These are phyloP conservation scores for Agonopterix heracliana DNA, from an alignment of 2,888 invertebrate species.

Conservation along the genomic window DNA sequence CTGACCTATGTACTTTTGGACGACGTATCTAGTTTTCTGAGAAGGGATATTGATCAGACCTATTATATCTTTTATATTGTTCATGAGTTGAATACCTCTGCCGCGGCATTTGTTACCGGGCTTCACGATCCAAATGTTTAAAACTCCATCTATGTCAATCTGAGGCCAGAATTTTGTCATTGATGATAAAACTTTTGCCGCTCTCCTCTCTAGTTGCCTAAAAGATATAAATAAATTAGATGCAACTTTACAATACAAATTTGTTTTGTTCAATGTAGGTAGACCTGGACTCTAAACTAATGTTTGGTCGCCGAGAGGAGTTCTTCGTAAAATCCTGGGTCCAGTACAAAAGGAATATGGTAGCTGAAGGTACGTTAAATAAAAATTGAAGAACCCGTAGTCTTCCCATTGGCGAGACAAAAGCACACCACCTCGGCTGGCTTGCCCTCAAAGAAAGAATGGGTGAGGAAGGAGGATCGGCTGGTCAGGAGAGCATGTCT, in stretches of 20 bases:
- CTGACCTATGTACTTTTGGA: slow-evolving; percentile 96
- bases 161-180: slow-evolving; percentile 87
- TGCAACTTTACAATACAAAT: too few species aligned
- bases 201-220: slow-evolving; percentile 70
- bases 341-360: too few species aligned
- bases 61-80: slow-evolving; percentile 89
- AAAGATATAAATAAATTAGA: neutral
- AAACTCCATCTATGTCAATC: slow-evolving; percentile 87
- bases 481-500: too few species aligned
- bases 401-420: too few species aligned
- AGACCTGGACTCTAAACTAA: too few species aligned
- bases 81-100: slow-evolving; percentile 90
- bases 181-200: slow-evolving; percentile 78
- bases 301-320: too few species aligned
- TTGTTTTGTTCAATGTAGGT: neutral
- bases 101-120: slow-evolving; percentile 96
- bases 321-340: too few species aligned
- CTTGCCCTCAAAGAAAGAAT: too few species aligned
- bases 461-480: too few species aligned
- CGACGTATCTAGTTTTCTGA: slow-evolving; percentile 88
- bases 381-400: too few species aligned
- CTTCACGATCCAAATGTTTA: slow-evolving; percentile 96
- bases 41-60: slow-evolving; percentile 81
- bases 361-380: too few species aligned
- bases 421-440: too few species aligned